Evolutionary conservation across 1,140 invertebrate species (phyloP), one percentile per base, ranked within the genome.

Genomic region (Neodiprion fabricii): DNA sequence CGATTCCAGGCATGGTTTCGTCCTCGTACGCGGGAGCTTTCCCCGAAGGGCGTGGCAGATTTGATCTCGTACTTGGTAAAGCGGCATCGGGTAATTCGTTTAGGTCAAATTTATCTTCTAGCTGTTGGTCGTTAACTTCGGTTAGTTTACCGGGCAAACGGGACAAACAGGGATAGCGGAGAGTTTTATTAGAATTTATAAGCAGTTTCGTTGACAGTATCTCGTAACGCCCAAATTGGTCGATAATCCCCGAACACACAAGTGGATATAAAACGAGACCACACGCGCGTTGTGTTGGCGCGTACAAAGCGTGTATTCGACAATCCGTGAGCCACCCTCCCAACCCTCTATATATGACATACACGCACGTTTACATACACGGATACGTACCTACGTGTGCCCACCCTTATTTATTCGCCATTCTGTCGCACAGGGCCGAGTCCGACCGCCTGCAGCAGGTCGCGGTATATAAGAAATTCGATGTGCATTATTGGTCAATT

Each of bases 181-280:
- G 70, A 71, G 72, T 73, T 82, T 84, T 84, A 84, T 84, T 83
- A 84, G 81, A 84, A 84, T 84, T 84, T 84, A 84, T 79, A 84
- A 82, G 81, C 79, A 74, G 72, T 72, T 21, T 75, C 53, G 76
- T 79, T 81, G 82, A 83, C 82, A 79, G 79, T 40, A 40, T 79
- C 75, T 72, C 71, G 79, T 77, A 75, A 83, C 81, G 79, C 81
- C 81, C 83, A 81, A 83, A 83, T 81, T 82, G 76, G 77, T 47
- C 69, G 76, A 77, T 77, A 73, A 79, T 76, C 8, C 12, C 65
- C 75, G 76, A 61, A 61, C 53, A 40, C 28, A 40, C 28, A 40
- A 40, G 28, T 40, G 53, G 11, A 61, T 61, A 17, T 61, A 61
- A 14, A 61, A 61, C 53, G n/a, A 12, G n/a, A 17, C 53, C n/a